Evolutionary conservation across 2,113 vertebrate genomes (phyloP).

Genomic region (Pipra filicauda): DNA sequence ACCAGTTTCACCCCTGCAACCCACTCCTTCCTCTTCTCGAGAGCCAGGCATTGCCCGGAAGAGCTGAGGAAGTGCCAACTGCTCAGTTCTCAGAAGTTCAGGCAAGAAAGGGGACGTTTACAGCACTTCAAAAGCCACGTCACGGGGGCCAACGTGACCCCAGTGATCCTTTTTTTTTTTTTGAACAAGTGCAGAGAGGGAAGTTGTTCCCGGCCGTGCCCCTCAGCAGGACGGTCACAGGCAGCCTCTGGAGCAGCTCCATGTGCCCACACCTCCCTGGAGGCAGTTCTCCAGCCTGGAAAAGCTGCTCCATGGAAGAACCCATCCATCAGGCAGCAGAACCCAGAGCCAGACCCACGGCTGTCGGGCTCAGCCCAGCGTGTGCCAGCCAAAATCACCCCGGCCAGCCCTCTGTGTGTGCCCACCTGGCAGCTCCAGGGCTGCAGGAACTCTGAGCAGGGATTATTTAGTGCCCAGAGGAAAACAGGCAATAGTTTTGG

Average conservation of each 20-base stretch:
- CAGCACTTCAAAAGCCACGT: not conserved
- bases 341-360: not conserved
- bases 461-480: not conserved
- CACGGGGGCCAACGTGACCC: fast-evolving
- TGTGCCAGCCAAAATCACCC: not conserved
- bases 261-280: not conserved
- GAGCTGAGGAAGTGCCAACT: not conserved
- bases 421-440: not conserved
- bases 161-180: not conserved
- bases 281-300: not conserved
- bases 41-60: not conserved
- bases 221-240: not conserved
- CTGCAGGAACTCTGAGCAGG: not conserved
- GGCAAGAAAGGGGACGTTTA: not conserved
- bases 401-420: not conserved
- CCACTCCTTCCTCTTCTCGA: not conserved
- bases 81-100: not conserved
- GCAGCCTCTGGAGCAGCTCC: not conserved
- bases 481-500: not conserved
- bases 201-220: not conserved
- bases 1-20: not conserved
- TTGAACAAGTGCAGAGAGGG: not conserved
- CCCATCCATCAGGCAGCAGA: not conserved
- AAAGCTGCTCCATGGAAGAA: not conserved
- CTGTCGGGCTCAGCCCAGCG: not conserved